phyloP scores from a whole-genome alignment of 2,113 vertebrate species.

The Pituophis catenifer region DNA sequence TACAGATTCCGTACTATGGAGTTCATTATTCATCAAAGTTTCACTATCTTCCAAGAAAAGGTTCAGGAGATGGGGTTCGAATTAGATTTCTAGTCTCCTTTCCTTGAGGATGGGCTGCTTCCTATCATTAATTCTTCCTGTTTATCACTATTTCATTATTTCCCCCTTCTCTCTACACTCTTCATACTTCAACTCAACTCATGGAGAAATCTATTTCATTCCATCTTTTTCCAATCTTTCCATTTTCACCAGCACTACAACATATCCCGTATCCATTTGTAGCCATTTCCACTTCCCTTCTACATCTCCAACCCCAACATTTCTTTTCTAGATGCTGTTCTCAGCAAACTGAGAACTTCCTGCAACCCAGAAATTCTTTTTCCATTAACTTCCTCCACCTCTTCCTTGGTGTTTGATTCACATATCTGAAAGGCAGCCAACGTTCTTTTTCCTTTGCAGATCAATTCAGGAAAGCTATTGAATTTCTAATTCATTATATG shows the following conservation, averaged over 20 bases:
- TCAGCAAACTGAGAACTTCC: neutral
- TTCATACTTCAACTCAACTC: neutral
- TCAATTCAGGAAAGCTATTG: neutral
- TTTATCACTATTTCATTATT: neutral
- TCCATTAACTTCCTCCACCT: neutral
- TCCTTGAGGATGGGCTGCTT: neutral
- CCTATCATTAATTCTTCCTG: neutral
- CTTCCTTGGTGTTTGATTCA: neutral
- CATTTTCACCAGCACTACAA: neutral
- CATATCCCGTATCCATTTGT: neutral
- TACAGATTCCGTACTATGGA: neutral
- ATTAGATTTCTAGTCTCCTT: neutral
- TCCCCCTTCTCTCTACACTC: neutral
- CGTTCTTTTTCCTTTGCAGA: neutral
- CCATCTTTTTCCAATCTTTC: neutral
- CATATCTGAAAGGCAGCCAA: neutral
- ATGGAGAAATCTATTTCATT: neutral
- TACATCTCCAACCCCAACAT: neutral
- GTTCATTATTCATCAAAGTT: neutral
- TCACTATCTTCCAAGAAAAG: neutral
- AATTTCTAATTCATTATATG: neutral
- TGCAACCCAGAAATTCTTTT: neutral
- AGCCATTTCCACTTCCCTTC: neutral
- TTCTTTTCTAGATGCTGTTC: neutral
- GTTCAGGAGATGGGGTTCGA: neutral